Evolutionary conservation across 2,888 invertebrate species (phyloP), one percentile per base, ranked within the genome.

Genomic region (Heterodera filipjevi): DNA sequence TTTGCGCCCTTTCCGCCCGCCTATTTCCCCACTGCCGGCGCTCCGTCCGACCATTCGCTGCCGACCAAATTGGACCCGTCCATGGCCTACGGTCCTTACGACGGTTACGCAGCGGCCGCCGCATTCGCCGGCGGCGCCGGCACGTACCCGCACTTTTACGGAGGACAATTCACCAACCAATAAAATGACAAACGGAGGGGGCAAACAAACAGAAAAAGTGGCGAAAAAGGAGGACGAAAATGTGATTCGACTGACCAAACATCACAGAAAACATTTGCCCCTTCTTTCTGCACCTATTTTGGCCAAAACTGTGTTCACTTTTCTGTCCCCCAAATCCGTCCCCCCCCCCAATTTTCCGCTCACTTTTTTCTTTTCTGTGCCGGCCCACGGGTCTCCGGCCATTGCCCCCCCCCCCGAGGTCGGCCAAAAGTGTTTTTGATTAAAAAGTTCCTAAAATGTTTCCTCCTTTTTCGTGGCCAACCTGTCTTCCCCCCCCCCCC

Each of bases 81-180:
- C 33, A 32, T 35, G 14, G 33, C 68, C 27, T 68, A 68, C 68
- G 68, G 33, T 5, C 19, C 68, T 14, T 68, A 68, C 33, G 68
- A 68, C 32, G 30, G 33, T 30, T 68, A 68, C 8, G 68, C 68
- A 16, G 27, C 19, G 19, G 68, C 68, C 6, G 68, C 68, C 16
- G 68, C 68, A 16, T 68, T 32, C 14, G 68, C 68, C 33, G 68
- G 32, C 27, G 59, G 59, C 2, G 59, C 27, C 59, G 59, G 59
- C n/a, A n/a, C n/a, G 32, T 68, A 68, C 22, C 33, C 68, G 33
- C 32, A 68, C 68, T 68, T 68, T 33, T 32, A 32, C 68, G 68
- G 33, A n/a, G 68, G 68, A 0, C 68, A 68, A 27, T 68, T 68
- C 35, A 19, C 68, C 68, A 68, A 8, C 8, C 68, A 68, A 22